Base-by-base conservation (phyloP, 2,797 vertebrate genomes). In the Distichodus sexfasciatus region DNA sequence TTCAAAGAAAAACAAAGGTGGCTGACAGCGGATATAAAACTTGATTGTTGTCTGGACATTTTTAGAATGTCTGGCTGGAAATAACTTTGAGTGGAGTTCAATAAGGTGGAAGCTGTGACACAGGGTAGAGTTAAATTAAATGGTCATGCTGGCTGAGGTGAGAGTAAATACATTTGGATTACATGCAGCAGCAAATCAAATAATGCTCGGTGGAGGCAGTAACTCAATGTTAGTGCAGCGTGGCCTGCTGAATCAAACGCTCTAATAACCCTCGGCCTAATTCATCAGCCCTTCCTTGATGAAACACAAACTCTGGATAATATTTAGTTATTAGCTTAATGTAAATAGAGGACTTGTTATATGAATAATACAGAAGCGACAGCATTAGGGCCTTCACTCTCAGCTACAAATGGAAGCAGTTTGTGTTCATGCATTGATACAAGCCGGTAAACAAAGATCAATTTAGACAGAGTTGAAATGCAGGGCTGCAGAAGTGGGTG, bases 121-220 rank as follows among this genome's bases (percentile, higher is more conserved):
- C 15, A 40, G 47, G 40, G 47, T 59, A 19, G 57, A 46, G 66
- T 67, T 71, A 79, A 72, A 75, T 74, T 63, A 79, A 63, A 50
- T 0, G 11, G 26, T 50, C 64, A 40, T 51, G 59, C 6, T 67
- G 64, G 54, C 33, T 35, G 19, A 54, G 26, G 43, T 44, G 47
- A 64, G 48, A 76, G 58, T 61, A 69, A 69, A 76, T 66, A 55
- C 48, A 28, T 58, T 48, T 61, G 35, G 43, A 59, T 71, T 71
- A 69, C 50, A 57, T 19, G 26, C 38, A 38, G 53, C 61, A 71
- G 61, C 54, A 77, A 76, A 78, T 61, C 61, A 69, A 72, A 74
- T 57, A 61, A 41, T 54, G 41, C 62, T 66, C 28, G 31, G 55
- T 24, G 59, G 26, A 66, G 36, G 46, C 24, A 53, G 47, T 31